Base-by-base conservation (phyloP, 2,113 vertebrate genomes). In the Toxotes chatareus region DNA sequence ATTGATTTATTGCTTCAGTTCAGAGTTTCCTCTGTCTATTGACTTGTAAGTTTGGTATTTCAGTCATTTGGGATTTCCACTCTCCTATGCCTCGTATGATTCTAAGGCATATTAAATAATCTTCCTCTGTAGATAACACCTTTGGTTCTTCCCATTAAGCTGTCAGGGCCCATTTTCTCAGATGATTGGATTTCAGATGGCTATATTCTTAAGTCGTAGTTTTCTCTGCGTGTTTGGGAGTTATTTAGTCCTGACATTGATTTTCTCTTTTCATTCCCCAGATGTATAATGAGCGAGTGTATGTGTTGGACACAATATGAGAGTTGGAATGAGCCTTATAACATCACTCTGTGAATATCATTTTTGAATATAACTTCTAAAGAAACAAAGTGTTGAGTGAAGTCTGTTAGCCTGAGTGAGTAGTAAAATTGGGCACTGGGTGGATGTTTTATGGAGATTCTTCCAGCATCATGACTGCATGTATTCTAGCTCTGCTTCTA, bases 131-230 rank as follows among this genome's bases (percentile, higher is more conserved):
- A 88, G 88, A 88, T 82, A 84, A 72, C 78, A 88, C 80, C 77
- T 85, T 85, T 83, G 70, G 27, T 74, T 88, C 79, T 57, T 73
- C 71, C 32, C 84, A 85, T 85, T 85, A 83, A 64, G 34, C 68
- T 62, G 36, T 79, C 77, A 57, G 74, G 84, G 86, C 81, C 60
- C 80, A 79, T 91, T 85, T 88, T 74, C 77, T 88, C 49, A 90
- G 82, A 74, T 90, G 84, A 87, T 87, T 91, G 71, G 86, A 82
- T 87, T 65, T 76, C 34, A 79, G 31, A 73, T 76, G 59, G 65
- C 67, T 56, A 51, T 32, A 34, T 51, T 80, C 34, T 76, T 42
- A 70, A 76, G 8, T 79, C 69, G 31, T 79, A 46, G 23, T 82
- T 83, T 79, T 80, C 61, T 81, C 47, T 65, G 59, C 51, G 73